Evolutionary conservation across 2,797 vertebrate genomes (phyloP).

Genomic region (Sylvilagus floridanus): DNA sequence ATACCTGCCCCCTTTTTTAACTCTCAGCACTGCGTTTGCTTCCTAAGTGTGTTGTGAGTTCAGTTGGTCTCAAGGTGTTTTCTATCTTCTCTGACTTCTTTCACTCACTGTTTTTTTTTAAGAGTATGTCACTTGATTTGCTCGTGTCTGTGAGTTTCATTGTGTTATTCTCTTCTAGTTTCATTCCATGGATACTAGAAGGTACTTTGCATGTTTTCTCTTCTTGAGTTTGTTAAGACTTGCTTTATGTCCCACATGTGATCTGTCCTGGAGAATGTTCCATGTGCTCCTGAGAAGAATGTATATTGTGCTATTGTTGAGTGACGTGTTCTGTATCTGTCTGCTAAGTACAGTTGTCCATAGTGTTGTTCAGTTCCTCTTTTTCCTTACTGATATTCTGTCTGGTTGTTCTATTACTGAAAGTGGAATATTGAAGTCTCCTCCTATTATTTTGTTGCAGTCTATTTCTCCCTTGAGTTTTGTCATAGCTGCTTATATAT

Average conservation of each 20-base stretch:
- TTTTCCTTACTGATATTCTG: neutral
- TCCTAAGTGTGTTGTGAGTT: neutral
- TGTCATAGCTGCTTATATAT: neutral
- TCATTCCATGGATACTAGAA: neutral
- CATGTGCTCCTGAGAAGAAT: neutral
- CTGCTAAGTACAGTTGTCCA: neutral
- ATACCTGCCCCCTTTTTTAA: neutral
- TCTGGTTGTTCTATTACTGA: neutral
- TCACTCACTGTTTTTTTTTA: neutral
- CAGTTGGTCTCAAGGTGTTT: constrained; percentile 20
- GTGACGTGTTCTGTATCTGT: neutral
- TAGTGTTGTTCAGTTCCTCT: neutral
- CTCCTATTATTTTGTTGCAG: neutral
- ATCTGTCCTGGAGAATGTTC: neutral
- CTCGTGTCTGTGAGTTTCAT: neutral
- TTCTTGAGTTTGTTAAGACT: constrained; percentile 6
- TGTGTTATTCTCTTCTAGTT: neutral
- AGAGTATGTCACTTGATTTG: neutral
- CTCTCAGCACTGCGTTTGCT: neutral
- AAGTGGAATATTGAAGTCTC: neutral
- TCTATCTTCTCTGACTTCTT: neutral
- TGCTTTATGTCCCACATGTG: neutral
- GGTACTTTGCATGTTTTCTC: neutral
- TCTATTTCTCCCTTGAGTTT: neutral
- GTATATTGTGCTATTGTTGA: neutral